A percentile compares a stretch with the other conserved stretches of the same genome.
Evolutionary conservation across 1,140 invertebrate genomes (phyloP).

Genomic region (Drosophila nasuta): DNA sequence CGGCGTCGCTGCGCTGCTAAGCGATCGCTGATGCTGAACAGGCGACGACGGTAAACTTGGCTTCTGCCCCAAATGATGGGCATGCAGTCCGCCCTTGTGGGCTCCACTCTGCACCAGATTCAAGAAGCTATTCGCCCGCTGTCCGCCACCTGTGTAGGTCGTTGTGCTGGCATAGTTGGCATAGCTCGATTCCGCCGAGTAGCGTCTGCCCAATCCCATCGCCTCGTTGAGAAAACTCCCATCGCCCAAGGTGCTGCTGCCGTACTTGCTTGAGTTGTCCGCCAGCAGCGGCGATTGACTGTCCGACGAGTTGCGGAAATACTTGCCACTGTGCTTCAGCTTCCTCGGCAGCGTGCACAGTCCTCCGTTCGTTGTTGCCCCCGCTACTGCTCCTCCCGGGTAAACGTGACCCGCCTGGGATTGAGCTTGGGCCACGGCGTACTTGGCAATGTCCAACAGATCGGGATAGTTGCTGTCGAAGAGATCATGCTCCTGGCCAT

Average conservation of each 20-base stretch:
- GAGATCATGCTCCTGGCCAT: slow-evolving; percentile 86
- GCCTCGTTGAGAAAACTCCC: slow-evolving; percentile 79
- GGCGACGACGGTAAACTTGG: slow-evolving; percentile 79
- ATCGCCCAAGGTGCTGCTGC: slow-evolving; percentile 80
- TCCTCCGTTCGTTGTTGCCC: slow-evolving; percentile 45
- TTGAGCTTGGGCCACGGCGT: slow-evolving; percentile 84
- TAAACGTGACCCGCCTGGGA: slow-evolving; percentile 54
- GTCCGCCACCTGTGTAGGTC: slow-evolving; percentile 73
- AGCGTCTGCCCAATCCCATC: slow-evolving; percentile 73
- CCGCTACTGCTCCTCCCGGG: slow-evolving; percentile 49
- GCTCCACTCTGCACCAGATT: slow-evolving; percentile 79
- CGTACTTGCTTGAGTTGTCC: slow-evolving; percentile 83
- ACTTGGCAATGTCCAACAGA: slow-evolving; percentile 88
- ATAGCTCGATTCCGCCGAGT: slow-evolving; percentile 79
- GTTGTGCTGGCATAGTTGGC: slow-evolving; percentile 74
- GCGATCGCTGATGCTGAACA: slow-evolving; percentile 76
- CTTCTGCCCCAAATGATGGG: slow-evolving; percentile 52
- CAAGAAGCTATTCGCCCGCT: slow-evolving; percentile 80
- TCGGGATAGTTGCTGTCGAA: slow-evolving; percentile 89
- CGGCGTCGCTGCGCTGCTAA: slow-evolving; percentile 81
- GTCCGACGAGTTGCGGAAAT: slow-evolving; percentile 86
- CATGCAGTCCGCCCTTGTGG: slow-evolving; percentile 56
- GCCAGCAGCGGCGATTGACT: slow-evolving; percentile 89
- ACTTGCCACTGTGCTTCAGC: slow-evolving; percentile 84
- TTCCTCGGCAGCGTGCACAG: slow-evolving; percentile 88